These are phyloP conservation scores for Dinothrombium tinctorium DNA, from an alignment of 1,140 invertebrate species.

Conservation along the genomic window DNA sequence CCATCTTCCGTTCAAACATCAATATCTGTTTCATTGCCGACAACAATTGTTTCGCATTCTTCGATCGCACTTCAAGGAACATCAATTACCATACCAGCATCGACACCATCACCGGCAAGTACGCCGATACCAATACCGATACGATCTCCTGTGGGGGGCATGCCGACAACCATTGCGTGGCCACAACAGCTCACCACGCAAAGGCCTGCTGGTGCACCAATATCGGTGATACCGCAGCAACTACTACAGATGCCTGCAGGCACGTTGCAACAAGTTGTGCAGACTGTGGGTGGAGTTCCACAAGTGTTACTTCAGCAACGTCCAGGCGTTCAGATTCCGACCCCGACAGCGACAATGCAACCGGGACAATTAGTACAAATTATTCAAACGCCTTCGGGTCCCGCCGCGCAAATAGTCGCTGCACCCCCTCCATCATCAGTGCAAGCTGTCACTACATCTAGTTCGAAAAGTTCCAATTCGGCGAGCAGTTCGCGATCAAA, in stretches of 20 bases:
- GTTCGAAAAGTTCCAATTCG: background rate
- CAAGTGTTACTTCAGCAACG: background rate
- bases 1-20: no score
- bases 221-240: conserved; percentile 6
- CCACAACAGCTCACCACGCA: no score
- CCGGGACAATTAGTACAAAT: conserved; percentile 8
- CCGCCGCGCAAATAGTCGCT: background rate
- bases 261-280: background rate
- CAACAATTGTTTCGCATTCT: no score
- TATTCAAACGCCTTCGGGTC: conserved; percentile 10
- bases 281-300: background rate
- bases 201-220: no score
- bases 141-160: no score
- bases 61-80: no score
- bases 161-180: no score
- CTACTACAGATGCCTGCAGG: background rate
- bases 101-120: no score
- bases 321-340: background rate
- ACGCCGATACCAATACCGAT: no score
- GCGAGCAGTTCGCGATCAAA: conserved; percentile 6
- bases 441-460: background rate
- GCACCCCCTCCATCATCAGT: background rate
- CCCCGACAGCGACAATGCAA: conserved; percentile 1
- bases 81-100: no score
- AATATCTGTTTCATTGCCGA: no score